Base-by-base conservation (phyloP, 2,888 invertebrate genomes). In the Stramonita haemastoma region DNA sequence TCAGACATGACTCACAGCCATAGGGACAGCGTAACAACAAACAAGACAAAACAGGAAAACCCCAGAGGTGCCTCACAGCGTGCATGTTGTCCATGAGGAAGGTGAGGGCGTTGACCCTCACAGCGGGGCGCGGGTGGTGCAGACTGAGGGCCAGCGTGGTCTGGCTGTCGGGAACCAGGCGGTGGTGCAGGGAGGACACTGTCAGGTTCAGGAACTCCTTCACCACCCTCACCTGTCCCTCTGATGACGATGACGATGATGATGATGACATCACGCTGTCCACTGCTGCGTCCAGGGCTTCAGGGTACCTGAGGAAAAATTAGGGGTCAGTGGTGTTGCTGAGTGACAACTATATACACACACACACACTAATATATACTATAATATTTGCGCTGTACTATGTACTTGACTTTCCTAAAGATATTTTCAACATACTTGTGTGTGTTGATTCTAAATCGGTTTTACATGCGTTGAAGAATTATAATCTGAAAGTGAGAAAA, bases 71-170 rank as follows among this genome's bases (percentile, higher is more conserved):
- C 77, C 87, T 95, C 36, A 97, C 95, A 94, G 86, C 90, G 70
- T 92, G 86, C 32, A 91, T 87, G 97, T 96, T 91, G 95, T 34
- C 95, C 92, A 97, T 96, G 19, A 98, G 96, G 91, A 97, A 97
- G 92, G 97, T 96, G 0, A 98, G 96, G 0, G 98, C 98, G 93
- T 97, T 96, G 2, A 97, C 96, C 91, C 98, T 97, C 88, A 98
- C 96, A 86, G 97, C 96, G 0, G 97, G 95, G 93, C 97, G 97
- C 0, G 97, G 96, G 95, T 98, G 98, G 93, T 98, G 97, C 0
- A 98, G 96, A 92, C 97, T 97, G 94, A 97, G 97, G 93, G 97
- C 97, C 0, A 97, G 96, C 79, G 93, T 94, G 4, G 94, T 96
- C 0, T 93, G 92, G 22, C 89, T 91, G 90, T 95, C 94, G 13